Evolutionary conservation across 2,888 invertebrate genomes (phyloP), one percentile per base, ranked within the genome.

Genomic region (Caenorhabditis sulstoni): DNA sequence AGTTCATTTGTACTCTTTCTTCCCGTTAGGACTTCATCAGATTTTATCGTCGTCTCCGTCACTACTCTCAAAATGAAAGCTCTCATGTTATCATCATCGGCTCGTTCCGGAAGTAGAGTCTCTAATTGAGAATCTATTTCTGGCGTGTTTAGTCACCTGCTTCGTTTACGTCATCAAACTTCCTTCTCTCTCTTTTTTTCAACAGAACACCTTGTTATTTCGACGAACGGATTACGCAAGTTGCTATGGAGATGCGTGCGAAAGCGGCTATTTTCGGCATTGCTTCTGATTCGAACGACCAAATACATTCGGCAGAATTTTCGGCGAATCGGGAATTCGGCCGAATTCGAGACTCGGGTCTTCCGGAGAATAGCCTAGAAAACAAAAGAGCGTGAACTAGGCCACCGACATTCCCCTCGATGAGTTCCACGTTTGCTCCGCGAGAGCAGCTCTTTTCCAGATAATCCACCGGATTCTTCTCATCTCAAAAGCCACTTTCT

Each of bases 211-310:
- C 57, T 57, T 57, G 41, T 57, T 57, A 14, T 57, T 57, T 39
- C 41, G 39, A 39, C 37, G 12, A n/a, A 4, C 37, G n/a, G 55
- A 55, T 55, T 55, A 39, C 39, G 55, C 55, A 55, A 18, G 57
- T 57, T 41, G 39, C 57, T n/a, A 57, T 57, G 57, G 41, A 18
- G 41, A 57, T 29, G 3, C 29, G 2, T 22, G 12, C 39, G 37
- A 55, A n/a, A n/a, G n/a, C n/a, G n/a, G n/a, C n/a, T n/a, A n/a
- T n/a, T 55, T 55, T 39, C 37, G 29, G 55, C 35, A 53, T 22
- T 14, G 29, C 5, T 8, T 37, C 5, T 37, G 41, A 8, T 14
- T 41, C 29, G 29, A 29, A 41, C 41, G 41, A n/a, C n/a, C n/a
- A n/a, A n/a, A n/a, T n/a, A n/a, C n/a, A n/a, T n/a, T n/a, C n/a